Percentiles rank a stretch among this genome's conserved stretches.
phyloP scores from a whole-genome alignment of 2,888 invertebrate species.

The Pseudanteris insignis region DNA sequence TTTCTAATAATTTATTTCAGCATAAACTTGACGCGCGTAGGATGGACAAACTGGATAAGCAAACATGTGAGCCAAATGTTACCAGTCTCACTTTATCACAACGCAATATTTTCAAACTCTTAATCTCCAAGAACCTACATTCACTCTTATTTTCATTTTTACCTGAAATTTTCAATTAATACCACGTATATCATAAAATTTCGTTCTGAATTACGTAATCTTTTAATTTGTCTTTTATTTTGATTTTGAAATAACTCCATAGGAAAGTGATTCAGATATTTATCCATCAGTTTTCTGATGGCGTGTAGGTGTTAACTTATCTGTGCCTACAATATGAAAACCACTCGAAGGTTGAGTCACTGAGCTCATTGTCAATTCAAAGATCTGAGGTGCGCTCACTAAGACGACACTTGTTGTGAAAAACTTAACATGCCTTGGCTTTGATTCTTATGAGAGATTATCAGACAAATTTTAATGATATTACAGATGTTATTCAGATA shows the following conservation, averaged over 20 bases:
- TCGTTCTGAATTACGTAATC: too few species aligned
- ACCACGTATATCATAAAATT: too few species aligned
- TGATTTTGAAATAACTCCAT: conserved; percentile 32
- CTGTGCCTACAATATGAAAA: conserved; percentile 28
- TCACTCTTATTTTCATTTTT: too few species aligned
- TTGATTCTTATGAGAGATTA: too few species aligned
- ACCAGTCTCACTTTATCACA: conserved; percentile 43
- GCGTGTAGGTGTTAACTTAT: conserved; percentile 37
- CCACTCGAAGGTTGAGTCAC: conserved; percentile 40
- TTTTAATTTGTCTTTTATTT: conserved; percentile 10
- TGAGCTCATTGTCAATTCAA: conserved; percentile 38
- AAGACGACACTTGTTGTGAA: conserved; percentile 50
- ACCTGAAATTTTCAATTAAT: background rate
- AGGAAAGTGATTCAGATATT: conserved; percentile 42
- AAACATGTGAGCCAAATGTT: conserved; percentile 42
- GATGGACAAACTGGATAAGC: conserved; percentile 45
- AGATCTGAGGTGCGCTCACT: conserved; percentile 50
- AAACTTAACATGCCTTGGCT: conserved; percentile 9
- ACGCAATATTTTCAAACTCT: conserved; percentile 24
- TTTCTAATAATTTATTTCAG: conserved; percentile 42
- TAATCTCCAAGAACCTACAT: conserved; percentile 30
- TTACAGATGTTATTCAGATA: too few species aligned
- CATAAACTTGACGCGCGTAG: conserved; percentile 40
- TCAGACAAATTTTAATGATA: conserved; percentile 14
- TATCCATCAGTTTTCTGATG: conserved; percentile 30